These are phyloP conservation scores for Cuniculus paca DNA, from an alignment of 2,797 vertebrate species.

Conservation along the genomic window DNA sequence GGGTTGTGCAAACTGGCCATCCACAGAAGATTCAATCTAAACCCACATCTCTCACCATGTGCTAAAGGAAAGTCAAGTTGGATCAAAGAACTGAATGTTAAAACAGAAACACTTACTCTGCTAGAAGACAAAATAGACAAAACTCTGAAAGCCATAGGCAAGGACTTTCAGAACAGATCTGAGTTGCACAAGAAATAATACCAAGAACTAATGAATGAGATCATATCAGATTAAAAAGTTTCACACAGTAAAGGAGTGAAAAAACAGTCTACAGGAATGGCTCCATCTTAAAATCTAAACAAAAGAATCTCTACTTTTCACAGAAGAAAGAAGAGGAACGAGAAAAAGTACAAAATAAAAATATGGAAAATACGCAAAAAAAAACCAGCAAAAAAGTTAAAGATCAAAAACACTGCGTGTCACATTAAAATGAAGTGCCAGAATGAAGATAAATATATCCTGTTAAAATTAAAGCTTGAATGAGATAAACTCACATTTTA, in stretches of 20 bases:
- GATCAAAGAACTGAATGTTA: background rate
- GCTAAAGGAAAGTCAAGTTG: background rate
- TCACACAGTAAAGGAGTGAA: background rate
- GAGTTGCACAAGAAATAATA: background rate
- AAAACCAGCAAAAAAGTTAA: background rate
- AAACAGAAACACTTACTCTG: background rate
- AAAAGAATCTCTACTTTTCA: background rate
- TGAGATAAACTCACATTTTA: background rate
- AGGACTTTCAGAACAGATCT: background rate
- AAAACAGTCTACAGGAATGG: background rate
- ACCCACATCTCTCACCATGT: background rate
- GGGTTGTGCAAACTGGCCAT: background rate
- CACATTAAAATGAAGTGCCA: background rate
- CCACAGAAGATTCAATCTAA: background rate
- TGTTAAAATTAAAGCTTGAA: background rate
- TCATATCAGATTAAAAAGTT: background rate
- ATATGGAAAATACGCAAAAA: background rate
- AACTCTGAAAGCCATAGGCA: background rate
- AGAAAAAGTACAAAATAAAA: background rate
- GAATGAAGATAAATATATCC: background rate
- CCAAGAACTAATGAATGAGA: background rate
- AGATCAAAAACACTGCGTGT: background rate
- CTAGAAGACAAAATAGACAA: background rate
- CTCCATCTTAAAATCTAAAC: background rate
- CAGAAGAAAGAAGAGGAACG: background rate